Percentiles rank a stretch among this genome's conserved stretches.
phyloP scores from a whole-genome alignment of 64 coral and sea anemone genomes.

The Actinia equina region DNA sequence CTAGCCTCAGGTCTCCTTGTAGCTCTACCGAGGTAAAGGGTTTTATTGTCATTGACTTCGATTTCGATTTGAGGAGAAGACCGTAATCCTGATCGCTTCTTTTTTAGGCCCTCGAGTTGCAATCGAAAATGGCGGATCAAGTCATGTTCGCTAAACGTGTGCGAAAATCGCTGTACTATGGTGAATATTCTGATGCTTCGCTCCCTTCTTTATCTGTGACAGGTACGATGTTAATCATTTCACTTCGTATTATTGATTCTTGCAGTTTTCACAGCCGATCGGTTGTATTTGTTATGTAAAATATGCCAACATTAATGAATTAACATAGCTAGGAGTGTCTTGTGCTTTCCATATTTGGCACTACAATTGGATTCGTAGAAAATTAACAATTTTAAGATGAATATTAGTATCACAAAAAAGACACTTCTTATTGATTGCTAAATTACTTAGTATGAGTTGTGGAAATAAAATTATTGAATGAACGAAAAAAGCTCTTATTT shows the following conservation, averaged over 20 bases:
- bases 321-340: background rate
- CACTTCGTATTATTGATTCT: background rate
- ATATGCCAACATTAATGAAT: background rate
- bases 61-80: background rate
- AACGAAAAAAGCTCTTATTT: too few relatives aligned
- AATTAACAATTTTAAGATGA: too few relatives aligned
- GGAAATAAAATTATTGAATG: too few relatives aligned
- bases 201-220: conserved; percentile 82
- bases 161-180: conserved; percentile 74
- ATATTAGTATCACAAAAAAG: too few relatives aligned
- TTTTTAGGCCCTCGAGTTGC: background rate
- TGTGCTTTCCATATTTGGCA: background rate
- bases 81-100: background rate
- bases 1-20: background rate
- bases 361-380: too few relatives aligned
- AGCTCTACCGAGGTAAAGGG: background rate
- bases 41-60: background rate
- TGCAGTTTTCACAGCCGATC: background rate
- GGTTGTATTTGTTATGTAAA: background rate
- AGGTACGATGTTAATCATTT: conserved; percentile 31
- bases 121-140: conserved; percentile 37
- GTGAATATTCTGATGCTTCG: conserved; percentile 71
- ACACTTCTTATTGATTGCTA: background rate
- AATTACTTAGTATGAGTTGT: background rate
- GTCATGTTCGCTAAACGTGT: conserved; percentile 66